Conservation (phyloP, 2,888 invertebrate genomes). For the Drosophila nr. fundita region DNA sequence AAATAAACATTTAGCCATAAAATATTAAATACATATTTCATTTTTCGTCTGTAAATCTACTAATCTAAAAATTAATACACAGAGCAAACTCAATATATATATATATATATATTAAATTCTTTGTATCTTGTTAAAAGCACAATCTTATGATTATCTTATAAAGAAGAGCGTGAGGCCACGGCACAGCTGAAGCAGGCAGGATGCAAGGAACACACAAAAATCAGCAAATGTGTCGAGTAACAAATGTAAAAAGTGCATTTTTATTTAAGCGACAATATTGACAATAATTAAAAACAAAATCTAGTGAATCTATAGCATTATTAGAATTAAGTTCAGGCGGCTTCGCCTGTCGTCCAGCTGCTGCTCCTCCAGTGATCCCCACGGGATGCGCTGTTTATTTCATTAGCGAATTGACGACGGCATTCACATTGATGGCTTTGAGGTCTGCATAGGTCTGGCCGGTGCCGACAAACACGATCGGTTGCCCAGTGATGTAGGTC, state of each 20-base stretch:
- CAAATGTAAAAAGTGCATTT: conserved; percentile 52
- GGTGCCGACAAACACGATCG: conserved; percentile 96
- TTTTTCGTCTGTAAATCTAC: conserved; percentile 38
- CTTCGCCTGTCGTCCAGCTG: too few species aligned
- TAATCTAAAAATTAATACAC: conserved; percentile 29
- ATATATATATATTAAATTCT: conserved; percentile 4
- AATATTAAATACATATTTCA: not conserved
- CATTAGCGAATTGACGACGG: conserved; percentile 98
- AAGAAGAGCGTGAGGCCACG: not conserved
- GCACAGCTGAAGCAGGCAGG: not conserved
- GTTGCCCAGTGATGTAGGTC: conserved; percentile 99
- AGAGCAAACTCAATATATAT: conserved; percentile 25
- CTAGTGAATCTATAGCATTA: conserved; percentile 10
- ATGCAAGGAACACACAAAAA: not conserved
- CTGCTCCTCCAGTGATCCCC: not conserved
- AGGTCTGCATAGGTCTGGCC: conserved; percentile 99
- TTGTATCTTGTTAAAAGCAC: not conserved
- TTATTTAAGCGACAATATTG: conserved; percentile 35
- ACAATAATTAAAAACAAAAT: conserved; percentile 24
- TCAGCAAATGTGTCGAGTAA: conserved; percentile 38
- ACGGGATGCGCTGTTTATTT: conserved; percentile 87
- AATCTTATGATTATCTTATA: not conserved
- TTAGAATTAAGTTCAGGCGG: conserved; percentile 24
- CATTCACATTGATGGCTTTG: conserved; percentile 97
- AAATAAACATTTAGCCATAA: conserved; percentile 88